These are phyloP conservation scores for Rhysida immarginata DNA, from an alignment of 1,140 invertebrate species.

Conservation along the genomic window DNA sequence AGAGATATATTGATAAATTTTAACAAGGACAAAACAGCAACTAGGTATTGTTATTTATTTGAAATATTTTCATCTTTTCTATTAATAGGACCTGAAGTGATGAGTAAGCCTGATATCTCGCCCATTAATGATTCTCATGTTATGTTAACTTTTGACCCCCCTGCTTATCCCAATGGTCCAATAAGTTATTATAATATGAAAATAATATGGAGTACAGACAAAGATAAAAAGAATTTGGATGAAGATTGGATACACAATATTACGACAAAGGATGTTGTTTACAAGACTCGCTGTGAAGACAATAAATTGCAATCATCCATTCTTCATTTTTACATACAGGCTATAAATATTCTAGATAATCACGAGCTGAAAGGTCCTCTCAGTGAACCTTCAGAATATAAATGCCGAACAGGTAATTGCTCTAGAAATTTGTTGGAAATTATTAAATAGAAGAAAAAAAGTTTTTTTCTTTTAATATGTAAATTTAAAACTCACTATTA, in stretches of 20 bases:
- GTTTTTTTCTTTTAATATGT: too few species aligned
- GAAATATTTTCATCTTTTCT: too few species aligned
- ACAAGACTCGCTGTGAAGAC: neutral
- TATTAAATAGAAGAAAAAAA: too few species aligned
- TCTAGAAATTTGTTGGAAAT: too few species aligned
- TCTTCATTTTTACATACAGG: neutral
- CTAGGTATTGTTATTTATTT: too few species aligned
- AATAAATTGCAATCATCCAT: neutral
- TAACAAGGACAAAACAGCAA: conserved; percentile 24
- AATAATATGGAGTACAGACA: conserved; percentile 1
- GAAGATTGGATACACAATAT: neutral
- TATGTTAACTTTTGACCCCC: conserved; percentile 40
- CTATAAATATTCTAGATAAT: neutral
- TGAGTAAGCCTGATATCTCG: conserved; percentile 33
- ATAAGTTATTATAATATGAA: conserved; percentile 39
- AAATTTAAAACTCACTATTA: too few species aligned
- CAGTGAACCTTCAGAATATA: too few species aligned
- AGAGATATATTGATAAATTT: conserved; percentile 9
- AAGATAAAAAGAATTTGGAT: neutral
- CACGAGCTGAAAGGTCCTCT: neutral
- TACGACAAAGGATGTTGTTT: neutral
- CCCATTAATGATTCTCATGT: conserved; percentile 33
- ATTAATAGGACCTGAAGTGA: too few species aligned
- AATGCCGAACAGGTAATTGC: too few species aligned
- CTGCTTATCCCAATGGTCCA: conserved; percentile 42